Evolutionary conservation across 2,113 vertebrate species (phyloP), one percentile per base, ranked within the genome.

Genomic region (Rousettus leschenaultii): DNA sequence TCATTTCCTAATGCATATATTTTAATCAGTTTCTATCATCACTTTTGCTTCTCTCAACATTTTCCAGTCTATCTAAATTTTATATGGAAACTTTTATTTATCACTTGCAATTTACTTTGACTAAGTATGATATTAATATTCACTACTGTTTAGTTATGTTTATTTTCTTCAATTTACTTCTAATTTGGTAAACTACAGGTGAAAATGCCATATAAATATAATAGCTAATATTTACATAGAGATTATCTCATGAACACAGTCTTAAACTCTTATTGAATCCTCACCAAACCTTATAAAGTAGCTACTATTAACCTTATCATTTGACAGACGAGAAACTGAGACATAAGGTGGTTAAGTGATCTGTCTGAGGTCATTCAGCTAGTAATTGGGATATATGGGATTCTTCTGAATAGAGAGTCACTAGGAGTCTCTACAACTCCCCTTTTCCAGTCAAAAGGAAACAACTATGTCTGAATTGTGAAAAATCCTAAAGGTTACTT

Each of bases 11-110:
- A 95, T 33, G 55, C 28, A 18, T 26, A 0, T 0, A 2, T 2
- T 96, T 90, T 65, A 59, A 33, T 86, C 45, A 45, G 0, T 0
- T 14, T n/a, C 9, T 7, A 66, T 77, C 12, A 6, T 43, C 26
- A 15, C 15, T 13, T 55, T 86, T 43, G 0, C 1, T 22, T 75
- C 70, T 78, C 94, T 65, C 22, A 89, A 89, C 28, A 19, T 26
- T 78, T 90, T 96, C 53, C 68, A 86, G 1, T 79, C 13, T 90
- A n/a, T 61, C 45, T 92, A 65, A 94, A 79, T 63, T 90, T 84
- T 92, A 15, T 65, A 65, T 71, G 33, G 38, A 87, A 91, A 53
- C 10, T 80, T 94, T 33, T 83, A 82, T 89, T 89, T 75, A 80
- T 77, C 48, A 40, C 4, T 95, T 90, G 19, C 14, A 87, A 80